Evolutionary conservation across 1,140 invertebrate species (phyloP).

Genomic region (Linepithema humile): DNA sequence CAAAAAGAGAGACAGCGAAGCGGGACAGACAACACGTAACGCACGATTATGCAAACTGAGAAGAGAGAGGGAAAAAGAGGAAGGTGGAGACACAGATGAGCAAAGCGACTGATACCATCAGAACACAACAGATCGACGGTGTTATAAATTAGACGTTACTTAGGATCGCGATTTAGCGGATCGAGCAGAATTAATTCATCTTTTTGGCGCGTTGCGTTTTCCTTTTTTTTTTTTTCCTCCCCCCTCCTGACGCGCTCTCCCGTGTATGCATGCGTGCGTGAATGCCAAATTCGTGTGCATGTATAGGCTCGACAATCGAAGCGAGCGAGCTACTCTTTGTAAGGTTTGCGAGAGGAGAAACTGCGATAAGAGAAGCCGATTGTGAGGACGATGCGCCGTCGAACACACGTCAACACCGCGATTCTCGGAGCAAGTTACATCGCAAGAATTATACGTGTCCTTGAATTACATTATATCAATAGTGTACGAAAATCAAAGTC

Average conservation of each 20-base stretch:
- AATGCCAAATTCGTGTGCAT: constrained; percentile 64
- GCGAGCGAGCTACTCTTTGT: constrained; percentile 57
- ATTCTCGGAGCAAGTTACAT: constrained; percentile 11
- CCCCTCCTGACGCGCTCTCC: constrained; percentile 65
- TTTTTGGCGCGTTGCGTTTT: constrained; percentile 17
- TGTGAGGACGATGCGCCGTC: constrained; percentile 62
- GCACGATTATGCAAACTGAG: neutral
- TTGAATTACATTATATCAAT: constrained; percentile 52
- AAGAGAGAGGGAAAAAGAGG: constrained; percentile 10
- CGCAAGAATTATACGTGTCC: constrained; percentile 31
- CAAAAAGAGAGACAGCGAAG: neutral
- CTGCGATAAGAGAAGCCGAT: constrained; percentile 31
- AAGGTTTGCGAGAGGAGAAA: constrained; percentile 19
- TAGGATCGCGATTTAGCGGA: constrained; percentile 14
- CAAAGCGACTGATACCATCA: neutral
- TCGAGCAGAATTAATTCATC: constrained; percentile 31
- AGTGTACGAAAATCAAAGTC: constrained; percentile 46
- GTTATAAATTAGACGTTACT: constrained; percentile 44
- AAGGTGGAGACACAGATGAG: neutral
- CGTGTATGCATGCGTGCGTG: constrained; percentile 69
- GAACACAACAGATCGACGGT: constrained; percentile 40
- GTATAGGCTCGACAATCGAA: constrained; percentile 66
- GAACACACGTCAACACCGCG: constrained; percentile 6
- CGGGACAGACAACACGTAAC: neutral
- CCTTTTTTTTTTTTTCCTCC: constrained; percentile 58